phyloP scores from a whole-genome alignment of 2,113 vertebrate species.

The Parus major region DNA sequence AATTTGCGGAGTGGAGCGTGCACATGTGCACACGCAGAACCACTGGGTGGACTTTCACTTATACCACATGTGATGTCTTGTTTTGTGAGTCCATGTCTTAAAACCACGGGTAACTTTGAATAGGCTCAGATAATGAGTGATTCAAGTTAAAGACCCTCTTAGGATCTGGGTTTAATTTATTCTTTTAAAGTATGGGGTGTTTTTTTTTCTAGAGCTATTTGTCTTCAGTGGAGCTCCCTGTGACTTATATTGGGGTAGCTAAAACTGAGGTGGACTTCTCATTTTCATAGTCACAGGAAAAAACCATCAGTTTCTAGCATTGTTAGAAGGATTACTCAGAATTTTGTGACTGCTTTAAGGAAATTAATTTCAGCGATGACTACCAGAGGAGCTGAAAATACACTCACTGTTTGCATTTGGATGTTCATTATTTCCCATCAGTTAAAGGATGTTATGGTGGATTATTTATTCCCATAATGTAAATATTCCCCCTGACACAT shows the following conservation, averaged over 20 bases:
- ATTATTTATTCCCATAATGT: neutral
- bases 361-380: neutral
- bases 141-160: neutral
- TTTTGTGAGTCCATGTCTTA: neutral
- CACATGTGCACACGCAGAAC: neutral
- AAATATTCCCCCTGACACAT: neutral
- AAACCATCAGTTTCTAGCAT: neutral
- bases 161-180: neutral
- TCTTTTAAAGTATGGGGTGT: neutral
- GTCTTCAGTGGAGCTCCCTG: neutral
- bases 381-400: neutral
- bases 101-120: neutral
- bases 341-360: neutral
- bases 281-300: neutral
- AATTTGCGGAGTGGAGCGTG: neutral
- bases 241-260: neutral
- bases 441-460: neutral
- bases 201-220: neutral
- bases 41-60: neutral
- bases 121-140: neutral
- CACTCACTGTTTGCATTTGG: neutral
- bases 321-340: neutral
- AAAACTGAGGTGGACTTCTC: neutral
- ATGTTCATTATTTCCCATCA: neutral
- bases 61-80: neutral